Evolutionary conservation across 2,888 invertebrate genomes (phyloP).

Genomic region (Macrosoma leucophasiata): DNA sequence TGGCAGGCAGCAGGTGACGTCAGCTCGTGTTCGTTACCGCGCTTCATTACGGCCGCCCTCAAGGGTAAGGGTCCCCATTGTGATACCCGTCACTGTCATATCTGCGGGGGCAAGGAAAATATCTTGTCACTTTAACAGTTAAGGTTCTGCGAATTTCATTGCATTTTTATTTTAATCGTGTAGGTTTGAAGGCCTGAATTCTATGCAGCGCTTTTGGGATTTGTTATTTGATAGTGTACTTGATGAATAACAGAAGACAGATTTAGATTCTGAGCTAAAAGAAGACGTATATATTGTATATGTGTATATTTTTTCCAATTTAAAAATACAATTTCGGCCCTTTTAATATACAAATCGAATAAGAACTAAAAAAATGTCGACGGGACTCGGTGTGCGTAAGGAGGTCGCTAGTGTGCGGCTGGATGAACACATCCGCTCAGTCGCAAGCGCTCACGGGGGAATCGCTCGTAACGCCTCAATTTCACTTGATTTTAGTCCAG

Average conservation of each 20-base stretch:
- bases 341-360: no score
- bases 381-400: no score
- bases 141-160: constrained; percentile 15
- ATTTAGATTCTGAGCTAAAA: constrained; percentile 44
- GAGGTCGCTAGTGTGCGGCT: no score
- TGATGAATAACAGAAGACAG: constrained; percentile 53
- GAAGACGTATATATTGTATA: no score
- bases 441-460: no score
- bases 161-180: no score
- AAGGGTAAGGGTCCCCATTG: constrained; percentile 33
- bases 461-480: background rate
- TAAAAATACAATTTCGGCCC: no score
- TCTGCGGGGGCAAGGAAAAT: constrained; percentile 8
- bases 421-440: no score
- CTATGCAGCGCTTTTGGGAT: constrained; percentile 37
- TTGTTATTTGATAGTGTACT: constrained; percentile 39
- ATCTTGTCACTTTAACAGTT: constrained; percentile 12
- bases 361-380: no score
- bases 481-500: background rate
- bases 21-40: constrained; percentile 56
- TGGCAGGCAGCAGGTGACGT: constrained; percentile 55
- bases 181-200: constrained; percentile 31
- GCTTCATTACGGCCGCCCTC: constrained; percentile 55
- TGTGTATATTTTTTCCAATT: no score
- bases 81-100: constrained; percentile 14